phyloP scores from a whole-genome alignment of 1,140 invertebrate species.

The Cherax destructor region DNA sequence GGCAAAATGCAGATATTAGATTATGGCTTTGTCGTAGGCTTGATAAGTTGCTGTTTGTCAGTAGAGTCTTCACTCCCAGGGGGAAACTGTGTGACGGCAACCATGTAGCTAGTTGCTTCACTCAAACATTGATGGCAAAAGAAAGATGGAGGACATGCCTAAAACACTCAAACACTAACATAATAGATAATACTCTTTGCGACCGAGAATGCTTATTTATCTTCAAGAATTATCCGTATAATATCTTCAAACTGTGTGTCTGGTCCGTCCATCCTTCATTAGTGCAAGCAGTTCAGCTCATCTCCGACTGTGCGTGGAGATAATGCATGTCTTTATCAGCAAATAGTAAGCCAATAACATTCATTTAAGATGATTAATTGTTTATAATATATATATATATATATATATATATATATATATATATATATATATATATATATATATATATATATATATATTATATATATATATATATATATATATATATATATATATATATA shows the following conservation, averaged over 20 bases:
- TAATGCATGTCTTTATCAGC: constrained; percentile 51
- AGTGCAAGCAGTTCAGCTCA: constrained; percentile 4
- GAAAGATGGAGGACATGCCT: constrained; percentile 25
- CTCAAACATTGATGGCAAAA: constrained; percentile 11
- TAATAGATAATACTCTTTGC: not conserved
- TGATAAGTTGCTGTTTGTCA: constrained; percentile 63
- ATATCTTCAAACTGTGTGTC: not conserved
- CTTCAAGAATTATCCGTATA: not conserved
- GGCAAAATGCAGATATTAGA: constrained; percentile 69
- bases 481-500: not conserved
- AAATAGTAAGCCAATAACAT: constrained; percentile 5
- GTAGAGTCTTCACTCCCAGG: constrained; percentile 62
- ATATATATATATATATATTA: not conserved
- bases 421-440: not conserved
- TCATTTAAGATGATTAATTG: not conserved
- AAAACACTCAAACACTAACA: not conserved
- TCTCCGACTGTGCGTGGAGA: constrained; percentile 25
- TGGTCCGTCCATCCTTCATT: constrained; percentile 40
- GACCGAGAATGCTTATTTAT: not conserved
- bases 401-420: too few relatives aligned
- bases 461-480: not conserved
- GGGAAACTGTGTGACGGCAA: constrained; percentile 52
- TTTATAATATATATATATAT: not conserved
- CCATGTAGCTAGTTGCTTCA: constrained; percentile 49
- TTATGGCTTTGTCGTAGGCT: constrained; percentile 67